Evolutionary conservation across 2,888 invertebrate species (phyloP), one percentile per base, ranked within the genome.

Genomic region (Iselma pallidipennis): DNA sequence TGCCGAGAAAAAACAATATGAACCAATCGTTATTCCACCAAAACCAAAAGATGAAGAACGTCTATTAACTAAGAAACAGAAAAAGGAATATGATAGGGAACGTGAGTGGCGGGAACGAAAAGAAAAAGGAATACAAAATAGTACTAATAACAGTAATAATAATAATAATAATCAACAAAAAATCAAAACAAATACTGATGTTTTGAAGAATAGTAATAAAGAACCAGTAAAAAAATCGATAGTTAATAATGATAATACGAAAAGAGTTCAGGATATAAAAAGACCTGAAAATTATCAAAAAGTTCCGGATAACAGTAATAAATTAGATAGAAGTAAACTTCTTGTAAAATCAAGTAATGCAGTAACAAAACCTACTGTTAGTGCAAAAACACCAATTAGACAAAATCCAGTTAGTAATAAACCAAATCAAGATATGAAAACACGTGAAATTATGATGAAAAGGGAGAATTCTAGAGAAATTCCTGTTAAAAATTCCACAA

Each of bases 1-100:
- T 6, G 95, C 95, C 0, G 92, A 91, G 70, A 88, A 91, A 75
- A 94, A 94, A 76, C 94, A 94, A 68, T 85, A 87, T 77, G 91
- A 94, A 76, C 94, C 94, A 0, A 78, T 94, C 1, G 84, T 88
- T 26, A 80, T 88, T 59, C 86, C 87, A 68, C 78, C 81, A 21
- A 85, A 85, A 73, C 76, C 80, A 54, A 80, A 85, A 68, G 78
- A 88, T 61, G 84, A 85, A 5, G 92, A 92, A 68, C 84, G 91
- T 48, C 83, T 89, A 10, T 87, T 95, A 84, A 95, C 95, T 0
- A 91, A 91, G 70, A 91, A 88, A 69, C 94, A 95, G 75, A 91
- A 87, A 74, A 84, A 84, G 49, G 92, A 94, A 75, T 85, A 87
- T 72, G 88, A 91, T 72, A 89, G 89, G 71, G 90, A 92, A 69